Base-by-base conservation (phyloP, 30 jellyfish, hydroid and myxozoan species). In the Chrysaora quinquecirrha region DNA sequence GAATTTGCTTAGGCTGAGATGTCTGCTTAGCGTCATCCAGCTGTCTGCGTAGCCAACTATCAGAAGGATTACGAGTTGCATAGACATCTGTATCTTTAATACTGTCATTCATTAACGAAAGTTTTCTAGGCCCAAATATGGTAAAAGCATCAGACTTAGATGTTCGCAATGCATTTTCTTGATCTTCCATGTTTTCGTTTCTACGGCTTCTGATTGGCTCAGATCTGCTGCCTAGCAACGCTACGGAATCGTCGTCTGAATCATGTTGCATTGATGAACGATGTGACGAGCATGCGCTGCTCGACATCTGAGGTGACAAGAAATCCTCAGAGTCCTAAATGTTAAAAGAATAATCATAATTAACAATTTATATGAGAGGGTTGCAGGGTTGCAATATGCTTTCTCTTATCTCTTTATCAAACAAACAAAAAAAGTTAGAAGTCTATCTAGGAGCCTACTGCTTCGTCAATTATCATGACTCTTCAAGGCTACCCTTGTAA, bases 21-120 rank as follows among this genome's bases (percentile, higher is more conserved):
- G 88, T 21, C 79, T 68, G 96, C 60, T 85, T 91, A 1, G 66
- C 58, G 2, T 81, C 76, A 67, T 91, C 72, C 76, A 91, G 82
- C 7, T 91, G 98, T 20, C 61, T 70, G 33, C 98, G 63, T 20
- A 91, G 80, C 98, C 98, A 91, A 24, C 90, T 66, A 68, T 91
- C 98, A 24, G 88, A 76, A 21, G 88, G 89, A 74, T 85, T 85
- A 33, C 48, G 64, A 48, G 87, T 63, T 27, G 54, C 85, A 67
- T 85, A 91, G 3, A 91, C 95, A 28, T 78, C 77, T 3, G 82
- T 54, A 16, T 73, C 96, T 64, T 64, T 91, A 24, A 86, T 23
- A 16, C 89, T 71, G 38, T 58, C 60, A 34, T 75, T 87, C 73
- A 84, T 48, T 24, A 75, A 38, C 56, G 92, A 75, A 31, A 46